phyloP scores from a whole-genome alignment of 2,888 invertebrate species.

The Matsumyia berberina region DNA sequence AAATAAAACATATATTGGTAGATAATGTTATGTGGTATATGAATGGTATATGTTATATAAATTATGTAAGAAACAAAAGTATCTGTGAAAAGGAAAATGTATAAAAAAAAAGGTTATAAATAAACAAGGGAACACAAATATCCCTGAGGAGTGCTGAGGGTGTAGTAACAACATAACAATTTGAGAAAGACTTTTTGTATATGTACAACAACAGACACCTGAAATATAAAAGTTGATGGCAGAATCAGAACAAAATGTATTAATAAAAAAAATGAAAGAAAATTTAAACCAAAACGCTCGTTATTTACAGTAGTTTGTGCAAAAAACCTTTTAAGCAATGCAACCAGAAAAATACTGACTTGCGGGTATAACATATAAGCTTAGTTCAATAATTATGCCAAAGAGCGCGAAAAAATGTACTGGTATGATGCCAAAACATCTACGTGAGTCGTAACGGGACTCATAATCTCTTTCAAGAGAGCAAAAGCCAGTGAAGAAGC shows the following conservation, averaged over 20 bases:
- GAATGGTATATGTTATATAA: conserved; percentile 35
- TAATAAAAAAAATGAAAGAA: neutral
- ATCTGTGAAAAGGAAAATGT: conserved; percentile 65
- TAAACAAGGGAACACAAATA: conserved; percentile 34
- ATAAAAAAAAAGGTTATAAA: conserved; percentile 23
- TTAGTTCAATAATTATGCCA: too few relatives aligned
- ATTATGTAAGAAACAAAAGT: conserved; percentile 56
- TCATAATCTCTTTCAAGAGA: too few relatives aligned
- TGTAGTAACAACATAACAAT: neutral
- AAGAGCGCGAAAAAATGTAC: too few relatives aligned
- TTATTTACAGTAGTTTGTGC: conserved; percentile 5
- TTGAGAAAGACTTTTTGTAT: too few relatives aligned
- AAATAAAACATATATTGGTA: conserved; percentile 75
- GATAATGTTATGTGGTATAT: conserved; percentile 47
- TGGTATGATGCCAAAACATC: too few relatives aligned
- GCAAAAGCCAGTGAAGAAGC: too few relatives aligned
- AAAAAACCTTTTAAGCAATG: too few relatives aligned
- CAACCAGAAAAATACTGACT: too few relatives aligned
- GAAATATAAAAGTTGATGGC: conserved; percentile 36
- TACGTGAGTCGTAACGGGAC: too few relatives aligned
- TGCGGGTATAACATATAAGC: too few relatives aligned
- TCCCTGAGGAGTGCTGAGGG: conserved; percentile 57
- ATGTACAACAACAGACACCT: conserved; percentile 70
- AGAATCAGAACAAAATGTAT: conserved; percentile 8
- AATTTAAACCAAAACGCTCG: neutral